Evolutionary conservation across 2,888 invertebrate genomes (phyloP).

Genomic region (Ophion ellenae): DNA sequence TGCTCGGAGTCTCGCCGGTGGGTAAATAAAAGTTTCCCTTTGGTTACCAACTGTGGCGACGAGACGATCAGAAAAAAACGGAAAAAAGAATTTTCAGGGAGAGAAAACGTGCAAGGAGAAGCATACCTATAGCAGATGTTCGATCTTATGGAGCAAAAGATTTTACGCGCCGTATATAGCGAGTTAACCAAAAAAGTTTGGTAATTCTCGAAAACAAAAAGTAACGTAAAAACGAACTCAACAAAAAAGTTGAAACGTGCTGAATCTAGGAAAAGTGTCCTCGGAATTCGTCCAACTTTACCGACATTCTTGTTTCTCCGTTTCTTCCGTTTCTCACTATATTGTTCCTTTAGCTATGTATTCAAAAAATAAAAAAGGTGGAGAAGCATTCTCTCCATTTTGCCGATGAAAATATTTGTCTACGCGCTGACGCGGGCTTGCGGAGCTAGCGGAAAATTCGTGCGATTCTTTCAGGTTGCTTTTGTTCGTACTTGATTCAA

Average conservation of each 20-base stretch:
- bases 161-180: constrained; percentile 13
- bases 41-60: constrained; percentile 13
- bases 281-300: background rate
- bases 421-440: background rate
- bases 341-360: background rate
- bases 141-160: constrained; percentile 36
- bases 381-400: background rate
- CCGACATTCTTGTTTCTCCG: background rate
- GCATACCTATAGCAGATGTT: constrained; percentile 12
- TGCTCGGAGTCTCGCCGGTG: constrained; percentile 28
- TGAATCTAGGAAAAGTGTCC: constrained; percentile 29
- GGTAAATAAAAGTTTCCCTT: constrained; percentile 56
- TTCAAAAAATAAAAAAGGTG: background rate
- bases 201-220: constrained; percentile 22
- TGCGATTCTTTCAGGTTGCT: background rate
- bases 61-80: background rate
- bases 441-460: background rate
- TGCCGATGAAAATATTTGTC: constrained; percentile 6
- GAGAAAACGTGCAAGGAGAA: constrained; percentile 3
- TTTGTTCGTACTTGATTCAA: background rate
- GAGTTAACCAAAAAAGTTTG: constrained; percentile 22
- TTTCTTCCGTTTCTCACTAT: background rate
- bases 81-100: constrained; percentile 4
- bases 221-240: background rate
- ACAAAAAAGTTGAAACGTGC: constrained; percentile 11